These are phyloP conservation scores for Sebastes ruberrimus DNA, from an alignment of 2,797 vertebrate genomes.

Conservation along the genomic window DNA sequence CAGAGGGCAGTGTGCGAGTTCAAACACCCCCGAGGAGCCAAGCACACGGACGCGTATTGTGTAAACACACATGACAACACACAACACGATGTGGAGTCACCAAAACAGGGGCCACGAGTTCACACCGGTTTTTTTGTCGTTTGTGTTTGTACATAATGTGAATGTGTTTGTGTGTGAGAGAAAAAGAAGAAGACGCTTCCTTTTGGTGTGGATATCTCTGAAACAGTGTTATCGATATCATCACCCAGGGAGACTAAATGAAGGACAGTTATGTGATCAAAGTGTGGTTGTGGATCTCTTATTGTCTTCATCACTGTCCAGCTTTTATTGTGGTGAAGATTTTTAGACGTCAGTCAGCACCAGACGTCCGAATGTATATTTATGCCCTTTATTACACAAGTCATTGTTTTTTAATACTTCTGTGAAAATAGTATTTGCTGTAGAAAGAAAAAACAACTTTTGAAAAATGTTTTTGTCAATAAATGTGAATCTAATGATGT, in stretches of 20 bases:
- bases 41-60: conserved; percentile 35
- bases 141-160: conserved; percentile 39
- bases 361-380: conserved; percentile 70
- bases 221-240: conserved; percentile 51
- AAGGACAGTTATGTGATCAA: conserved; percentile 3
- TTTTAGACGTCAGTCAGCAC: conserved; percentile 16
- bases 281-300: conserved; percentile 18
- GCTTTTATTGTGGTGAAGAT: conserved; percentile 11
- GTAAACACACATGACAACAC: conserved; percentile 36
- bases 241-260: conserved; percentile 15
- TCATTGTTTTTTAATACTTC: conserved; percentile 61
- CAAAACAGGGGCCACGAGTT: conserved; percentile 27
- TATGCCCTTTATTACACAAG: conserved; percentile 58
- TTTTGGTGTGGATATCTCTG: conserved; percentile 12
- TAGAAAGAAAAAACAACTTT: conserved; percentile 52
- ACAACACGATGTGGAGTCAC: conserved; percentile 13
- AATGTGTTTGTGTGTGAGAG: conserved; percentile 17
- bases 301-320: conserved; percentile 23
- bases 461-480: conserved; percentile 65
- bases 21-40: conserved; percentile 48
- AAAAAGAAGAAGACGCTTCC: neutral
- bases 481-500: conserved; percentile 72
- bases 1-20: conserved; percentile 60
- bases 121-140: neutral
- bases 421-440: conserved; percentile 59